Conservation (phyloP, 2,888 invertebrate species). For the Chloromyia formosa region DNA sequence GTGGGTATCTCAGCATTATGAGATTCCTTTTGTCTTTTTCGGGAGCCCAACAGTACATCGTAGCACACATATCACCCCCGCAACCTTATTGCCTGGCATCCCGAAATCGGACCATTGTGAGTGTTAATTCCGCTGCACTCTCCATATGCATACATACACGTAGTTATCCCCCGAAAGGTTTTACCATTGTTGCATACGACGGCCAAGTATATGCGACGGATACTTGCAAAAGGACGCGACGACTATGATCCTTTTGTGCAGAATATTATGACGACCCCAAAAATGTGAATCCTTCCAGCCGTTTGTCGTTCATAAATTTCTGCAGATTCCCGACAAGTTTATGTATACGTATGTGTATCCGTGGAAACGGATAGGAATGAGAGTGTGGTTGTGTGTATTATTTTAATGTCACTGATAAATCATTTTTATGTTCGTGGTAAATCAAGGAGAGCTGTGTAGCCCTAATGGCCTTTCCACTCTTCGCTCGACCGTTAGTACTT, state of each 20-base stretch:
- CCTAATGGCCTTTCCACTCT: slow-evolving; percentile 49
- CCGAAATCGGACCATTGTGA: slow-evolving; percentile 28
- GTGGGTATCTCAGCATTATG: slow-evolving; percentile 12
- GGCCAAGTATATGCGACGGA: slow-evolving; percentile 19
- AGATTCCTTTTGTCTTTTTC: slow-evolving; percentile 34
- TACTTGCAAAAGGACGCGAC: neutral
- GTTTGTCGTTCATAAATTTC: slow-evolving; percentile 39
- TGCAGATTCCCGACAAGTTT: slow-evolving; percentile 35
- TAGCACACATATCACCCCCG: neutral
- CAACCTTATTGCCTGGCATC: neutral
- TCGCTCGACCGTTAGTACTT: slow-evolving; percentile 9
- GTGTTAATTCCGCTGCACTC: slow-evolving; percentile 48
- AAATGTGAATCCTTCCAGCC: slow-evolving; percentile 30
- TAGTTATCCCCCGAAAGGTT: slow-evolving; percentile 40
- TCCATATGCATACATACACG: slow-evolving; percentile 5
- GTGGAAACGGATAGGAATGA: neutral
- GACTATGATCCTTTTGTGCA: slow-evolving; percentile 35
- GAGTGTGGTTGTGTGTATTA: slow-evolving; percentile 51
- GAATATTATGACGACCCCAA: slow-evolving; percentile 40
- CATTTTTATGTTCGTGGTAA: slow-evolving; percentile 64
- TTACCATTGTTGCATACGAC: slow-evolving; percentile 43
- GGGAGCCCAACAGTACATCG: neutral
- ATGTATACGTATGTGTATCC: slow-evolving; percentile 49
- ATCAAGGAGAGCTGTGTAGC: slow-evolving; percentile 57
- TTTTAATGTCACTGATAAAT: slow-evolving; percentile 63